phyloP scores from a whole-genome alignment of 2,888 invertebrate species.

The Rotaria socialis region DNA sequence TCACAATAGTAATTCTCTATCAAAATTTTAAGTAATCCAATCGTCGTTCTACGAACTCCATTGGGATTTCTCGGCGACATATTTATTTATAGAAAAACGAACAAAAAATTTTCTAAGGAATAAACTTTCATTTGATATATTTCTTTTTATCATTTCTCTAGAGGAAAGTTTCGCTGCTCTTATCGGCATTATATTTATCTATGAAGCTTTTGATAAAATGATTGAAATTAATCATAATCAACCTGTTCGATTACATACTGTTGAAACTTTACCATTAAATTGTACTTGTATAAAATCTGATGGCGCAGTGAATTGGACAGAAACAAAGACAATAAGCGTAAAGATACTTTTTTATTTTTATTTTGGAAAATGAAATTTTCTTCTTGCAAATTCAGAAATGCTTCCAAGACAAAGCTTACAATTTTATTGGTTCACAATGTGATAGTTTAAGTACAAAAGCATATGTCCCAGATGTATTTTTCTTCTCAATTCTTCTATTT shows the following conservation, averaged over 20 bases:
- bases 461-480: constrained; percentile 71
- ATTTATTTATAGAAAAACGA: no score
- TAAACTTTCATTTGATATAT: no score
- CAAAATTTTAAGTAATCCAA: no score
- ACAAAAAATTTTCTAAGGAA: no score
- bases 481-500: constrained; percentile 88
- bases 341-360: neutral
- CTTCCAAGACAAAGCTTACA: neutral
- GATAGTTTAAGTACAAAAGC: neutral
- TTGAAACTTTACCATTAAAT: constrained; percentile 2
- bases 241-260: constrained; percentile 16
- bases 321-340: neutral
- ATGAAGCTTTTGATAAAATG: constrained; percentile 92
- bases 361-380: neutral
- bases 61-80: no score
- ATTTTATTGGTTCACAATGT: neutral
- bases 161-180: constrained; percentile 95
- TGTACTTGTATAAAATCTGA: neutral
- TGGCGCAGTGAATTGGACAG: neutral
- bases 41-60: no score
- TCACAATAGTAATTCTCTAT: no score
- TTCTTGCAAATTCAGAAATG: neutral
- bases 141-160: neutral
- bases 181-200: constrained; percentile 95
- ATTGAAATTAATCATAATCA: constrained; percentile 68